Evolutionary conservation across 92 coral and sea anemone genomes (phyloP).

Genomic region (Actinostola sp.): DNA sequence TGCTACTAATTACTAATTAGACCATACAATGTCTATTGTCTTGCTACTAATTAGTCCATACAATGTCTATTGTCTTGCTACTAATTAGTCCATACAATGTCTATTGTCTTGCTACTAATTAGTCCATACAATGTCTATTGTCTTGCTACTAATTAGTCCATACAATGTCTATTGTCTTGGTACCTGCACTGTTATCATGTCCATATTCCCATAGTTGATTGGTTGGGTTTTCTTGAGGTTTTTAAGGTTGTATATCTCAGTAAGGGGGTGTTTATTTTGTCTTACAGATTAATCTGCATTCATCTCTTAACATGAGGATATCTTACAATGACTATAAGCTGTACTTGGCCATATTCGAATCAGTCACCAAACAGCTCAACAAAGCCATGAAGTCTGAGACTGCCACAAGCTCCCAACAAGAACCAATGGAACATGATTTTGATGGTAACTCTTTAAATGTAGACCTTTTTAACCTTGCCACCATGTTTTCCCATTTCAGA

Average conservation of each 20-base stretch:
- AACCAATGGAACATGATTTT: conserved; percentile 56
- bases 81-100: too few relatives aligned
- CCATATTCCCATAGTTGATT: background rate
- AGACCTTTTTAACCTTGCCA: too few relatives aligned
- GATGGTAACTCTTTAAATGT: conserved; percentile 60
- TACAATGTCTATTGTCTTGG: too few relatives aligned
- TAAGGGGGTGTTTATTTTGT: background rate
- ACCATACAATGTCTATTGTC: too few relatives aligned
- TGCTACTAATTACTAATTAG: too few relatives aligned
- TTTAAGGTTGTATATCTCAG: background rate
- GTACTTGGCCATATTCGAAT: conserved; percentile 85
- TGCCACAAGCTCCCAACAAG: conserved; percentile 37
- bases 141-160: too few relatives aligned
- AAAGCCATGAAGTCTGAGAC: conserved; percentile 86
- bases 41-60: too few relatives aligned
- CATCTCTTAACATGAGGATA: conserved; percentile 90
- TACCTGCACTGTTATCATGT: background rate
- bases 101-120: too few relatives aligned
- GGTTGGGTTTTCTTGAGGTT: background rate
- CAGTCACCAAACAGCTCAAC: conserved; percentile 90
- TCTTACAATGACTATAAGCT: conserved; percentile 96
- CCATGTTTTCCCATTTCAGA: too few relatives aligned
- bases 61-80: too few relatives aligned
- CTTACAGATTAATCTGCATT: conserved; percentile 72
- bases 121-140: too few relatives aligned